Base-by-base conservation (phyloP, 23 tunicate genomes). In the Oikopleura dioica region DNA sequence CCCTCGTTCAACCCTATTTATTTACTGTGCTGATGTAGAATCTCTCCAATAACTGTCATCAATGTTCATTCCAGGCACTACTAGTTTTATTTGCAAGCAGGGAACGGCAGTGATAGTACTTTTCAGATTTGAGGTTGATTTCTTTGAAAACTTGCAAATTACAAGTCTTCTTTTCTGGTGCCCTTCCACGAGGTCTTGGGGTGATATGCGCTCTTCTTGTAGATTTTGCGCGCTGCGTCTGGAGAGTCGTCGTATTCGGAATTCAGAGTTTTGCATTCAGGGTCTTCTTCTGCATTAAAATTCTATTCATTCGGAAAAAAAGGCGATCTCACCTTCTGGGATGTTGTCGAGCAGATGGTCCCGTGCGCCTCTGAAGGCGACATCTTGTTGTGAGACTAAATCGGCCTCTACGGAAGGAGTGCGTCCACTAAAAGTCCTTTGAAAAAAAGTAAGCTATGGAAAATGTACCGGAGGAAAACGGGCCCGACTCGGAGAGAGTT, bases 221-320 rank as follows among this genome's bases (percentile, higher is more conserved):
- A 63, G 4, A 12, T 23, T 28, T 28, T 63, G 16, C 72, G 72
- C 26, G 16, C 33, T 63, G 72, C 30, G 4, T 23, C 32, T 12
- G 72, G 72, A 24, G 72, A 16, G 26, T 63, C 72, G 33, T 63
- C 72, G 26, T 12, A 63, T 2, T 63, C 72, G 32, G 72, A 63
- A 63, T 63, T 63, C 33, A 63, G 72, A 2, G 72, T 21, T 31
- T 23, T 31, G 2, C 26, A 2, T 2, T 63, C 72, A 2, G 5
- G 26, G 2, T 63, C 33, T 28, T 63, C 30, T 16, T 63, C 55
- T 44, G 16, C 9, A 44, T 9, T 44, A 9, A 63, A 21, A 21
- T 63, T 63, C 26, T 23, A 12, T 63, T 63, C 16, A 63, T 31
- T 63, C 72, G 5, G 55, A 44, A 9, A 44, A 9, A 44, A 9